phyloP scores from a whole-genome alignment of 2,797 vertebrate genomes.

The Tapera naevia region DNA sequence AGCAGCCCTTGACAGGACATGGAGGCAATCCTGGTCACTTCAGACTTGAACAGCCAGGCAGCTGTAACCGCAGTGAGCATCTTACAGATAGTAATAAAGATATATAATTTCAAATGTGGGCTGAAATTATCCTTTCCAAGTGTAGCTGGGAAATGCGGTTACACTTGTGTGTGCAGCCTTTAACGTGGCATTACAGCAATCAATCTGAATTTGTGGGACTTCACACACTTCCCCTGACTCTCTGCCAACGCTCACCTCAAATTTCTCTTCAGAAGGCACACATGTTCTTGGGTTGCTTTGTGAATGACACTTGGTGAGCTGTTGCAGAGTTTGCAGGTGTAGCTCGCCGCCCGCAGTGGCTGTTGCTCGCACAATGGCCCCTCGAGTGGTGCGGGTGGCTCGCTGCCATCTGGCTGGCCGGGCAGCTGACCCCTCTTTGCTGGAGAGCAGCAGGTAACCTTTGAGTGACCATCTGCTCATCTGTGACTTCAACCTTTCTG shows the following conservation, averaged over 20 bases:
- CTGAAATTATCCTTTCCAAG: not conserved
- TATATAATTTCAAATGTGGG: fast-evolving
- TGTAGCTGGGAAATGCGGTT: not conserved
- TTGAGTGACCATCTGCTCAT: constrained; percentile 67
- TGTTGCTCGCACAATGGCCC: not conserved
- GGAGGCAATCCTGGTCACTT: not conserved
- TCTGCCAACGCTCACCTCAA: not conserved
- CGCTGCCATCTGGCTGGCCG: constrained; percentile 63
- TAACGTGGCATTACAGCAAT: fast-evolving
- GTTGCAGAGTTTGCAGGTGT: constrained; percentile 69
- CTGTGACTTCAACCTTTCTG: constrained; percentile 3
- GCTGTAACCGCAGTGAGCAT: fast-evolving
- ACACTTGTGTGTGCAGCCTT: not conserved
- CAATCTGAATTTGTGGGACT: not conserved
- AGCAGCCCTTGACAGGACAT: not conserved
- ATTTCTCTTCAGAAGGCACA: not conserved
- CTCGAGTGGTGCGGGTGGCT: not conserved
- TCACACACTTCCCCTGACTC: not conserved
- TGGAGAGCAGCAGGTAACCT: constrained; percentile 65
- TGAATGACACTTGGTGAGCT: not conserved
- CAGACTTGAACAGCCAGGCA: fast-evolving
- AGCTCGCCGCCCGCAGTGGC: constrained; percentile 37
- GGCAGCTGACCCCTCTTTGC: constrained; percentile 33
- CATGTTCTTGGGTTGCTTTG: not conserved
- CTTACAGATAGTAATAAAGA: not conserved